phyloP scores from a whole-genome alignment of 2,113 vertebrate genomes.

The Beaufortia kweichowensis region DNA sequence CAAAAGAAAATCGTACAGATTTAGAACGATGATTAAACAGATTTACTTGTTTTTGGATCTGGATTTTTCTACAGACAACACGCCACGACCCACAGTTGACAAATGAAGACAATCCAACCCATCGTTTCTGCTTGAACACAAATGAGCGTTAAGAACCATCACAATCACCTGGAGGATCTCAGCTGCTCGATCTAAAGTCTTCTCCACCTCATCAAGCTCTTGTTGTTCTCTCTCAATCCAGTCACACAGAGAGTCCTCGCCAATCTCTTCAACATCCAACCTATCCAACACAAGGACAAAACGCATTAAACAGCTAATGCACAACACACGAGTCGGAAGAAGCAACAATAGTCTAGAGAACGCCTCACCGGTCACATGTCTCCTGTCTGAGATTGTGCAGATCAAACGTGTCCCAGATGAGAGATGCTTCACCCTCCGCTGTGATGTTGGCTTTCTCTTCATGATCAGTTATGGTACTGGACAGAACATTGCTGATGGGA shows the following conservation, averaged over 20 bases:
- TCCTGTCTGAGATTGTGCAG: slow-evolving; percentile 64
- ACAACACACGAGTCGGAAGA: no score
- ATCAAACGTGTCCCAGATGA: slow-evolving; percentile 73
- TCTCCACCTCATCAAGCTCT: slow-evolving; percentile 67
- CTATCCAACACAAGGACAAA: neutral
- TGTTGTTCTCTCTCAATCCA: slow-evolving; percentile 73
- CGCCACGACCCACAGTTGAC: no score
- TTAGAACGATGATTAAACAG: no score
- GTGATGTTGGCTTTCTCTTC: slow-evolving; percentile 40
- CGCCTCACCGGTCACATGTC: slow-evolving; percentile 57
- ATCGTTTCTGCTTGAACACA: no score
- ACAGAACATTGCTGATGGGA: slow-evolving; percentile 60
- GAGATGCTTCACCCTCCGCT: slow-evolving; percentile 55
- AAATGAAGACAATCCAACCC: no score
- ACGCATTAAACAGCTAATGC: no score
- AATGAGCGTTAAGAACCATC: no score
- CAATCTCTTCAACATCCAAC: slow-evolving; percentile 33
- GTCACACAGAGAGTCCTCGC: slow-evolving; percentile 61
- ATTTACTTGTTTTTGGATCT: no score
- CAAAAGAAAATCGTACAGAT: no score
- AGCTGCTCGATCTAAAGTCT: slow-evolving; percentile 63
- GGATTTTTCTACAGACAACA: no score
- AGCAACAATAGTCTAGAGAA: no score
- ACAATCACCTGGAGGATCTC: slow-evolving; percentile 70
- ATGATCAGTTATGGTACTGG: slow-evolving; percentile 67